Evolutionary conservation across 2,888 invertebrate species (phyloP).

Genomic region (Mythimna vitellina): DNA sequence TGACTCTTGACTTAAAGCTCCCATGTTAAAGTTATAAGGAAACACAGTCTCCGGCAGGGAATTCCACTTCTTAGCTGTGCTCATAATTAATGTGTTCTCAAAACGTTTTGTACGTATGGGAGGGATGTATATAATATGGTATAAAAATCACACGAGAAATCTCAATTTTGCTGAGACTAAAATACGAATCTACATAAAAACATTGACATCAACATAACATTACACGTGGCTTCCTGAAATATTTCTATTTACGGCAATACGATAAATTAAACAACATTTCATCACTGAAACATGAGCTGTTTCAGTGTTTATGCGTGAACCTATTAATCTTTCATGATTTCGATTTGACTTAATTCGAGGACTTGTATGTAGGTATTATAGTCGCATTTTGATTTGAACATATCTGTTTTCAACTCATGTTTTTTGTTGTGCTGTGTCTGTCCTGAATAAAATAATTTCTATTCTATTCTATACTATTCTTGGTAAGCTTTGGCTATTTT

Average conservation of each 20-base stretch:
- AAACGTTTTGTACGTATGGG: too few species aligned
- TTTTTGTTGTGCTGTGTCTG: too few species aligned
- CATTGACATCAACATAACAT: neutral
- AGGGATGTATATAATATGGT: neutral
- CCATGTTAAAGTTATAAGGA: too few species aligned
- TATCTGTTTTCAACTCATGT: too few species aligned
- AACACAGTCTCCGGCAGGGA: too few species aligned
- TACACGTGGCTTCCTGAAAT: neutral
- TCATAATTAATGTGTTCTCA: too few species aligned
- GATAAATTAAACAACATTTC: slow-evolving; percentile 3
- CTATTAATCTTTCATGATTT: neutral
- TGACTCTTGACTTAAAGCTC: too few species aligned
- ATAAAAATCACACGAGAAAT: neutral
- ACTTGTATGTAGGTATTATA: neutral
- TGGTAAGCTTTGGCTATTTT: too few species aligned
- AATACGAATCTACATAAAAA: neutral
- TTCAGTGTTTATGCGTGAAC: slow-evolving; percentile 5
- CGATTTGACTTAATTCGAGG: slow-evolving; percentile 19
- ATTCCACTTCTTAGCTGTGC: too few species aligned
- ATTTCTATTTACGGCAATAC: neutral
- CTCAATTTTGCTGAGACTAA: neutral
- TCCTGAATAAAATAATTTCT: too few species aligned
- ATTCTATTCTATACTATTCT: too few species aligned
- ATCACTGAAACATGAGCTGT: slow-evolving; percentile 13
- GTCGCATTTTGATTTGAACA: too few species aligned